phyloP scores from a whole-genome alignment of 1,140 invertebrate species.

The Musca domestica region DNA sequence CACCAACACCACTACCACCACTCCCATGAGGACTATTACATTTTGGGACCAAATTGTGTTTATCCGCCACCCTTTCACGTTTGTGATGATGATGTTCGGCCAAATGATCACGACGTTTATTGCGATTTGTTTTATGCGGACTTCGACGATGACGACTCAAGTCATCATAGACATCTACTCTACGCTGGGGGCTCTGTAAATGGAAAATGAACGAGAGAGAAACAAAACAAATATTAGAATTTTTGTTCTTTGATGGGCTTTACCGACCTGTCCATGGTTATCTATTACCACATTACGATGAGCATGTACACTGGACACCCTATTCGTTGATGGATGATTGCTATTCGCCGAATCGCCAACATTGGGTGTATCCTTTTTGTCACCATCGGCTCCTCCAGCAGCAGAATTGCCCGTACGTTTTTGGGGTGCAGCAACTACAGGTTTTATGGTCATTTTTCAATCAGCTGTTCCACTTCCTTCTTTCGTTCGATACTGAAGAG shows the following conservation, averaged over 20 bases:
- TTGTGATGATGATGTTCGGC: slow-evolving; percentile 39
- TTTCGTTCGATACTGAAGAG: background rate
- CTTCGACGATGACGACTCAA: slow-evolving; percentile 48
- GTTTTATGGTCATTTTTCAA: slow-evolving; percentile 26
- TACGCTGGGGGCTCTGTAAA: slow-evolving; percentile 46
- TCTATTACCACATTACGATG: slow-evolving; percentile 19
- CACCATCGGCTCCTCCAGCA: background rate
- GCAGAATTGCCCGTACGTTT: slow-evolving; percentile 7
- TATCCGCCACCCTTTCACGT: slow-evolving; percentile 39
- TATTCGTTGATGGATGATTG: background rate
- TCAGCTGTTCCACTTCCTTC: background rate
- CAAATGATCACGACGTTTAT: slow-evolving; percentile 46
- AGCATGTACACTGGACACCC: background rate
- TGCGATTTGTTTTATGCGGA: slow-evolving; percentile 47
- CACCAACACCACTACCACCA: slow-evolving; percentile 25
- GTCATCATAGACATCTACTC: slow-evolving; percentile 49
- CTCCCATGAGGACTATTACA: slow-evolving; percentile 31
- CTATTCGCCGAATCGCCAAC: slow-evolving; percentile 2
- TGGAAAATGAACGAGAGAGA: background rate
- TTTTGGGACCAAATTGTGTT: slow-evolving; percentile 25
- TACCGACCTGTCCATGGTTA: slow-evolving; percentile 18
- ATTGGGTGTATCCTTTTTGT: slow-evolving; percentile 17
- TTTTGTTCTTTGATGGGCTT: background rate
- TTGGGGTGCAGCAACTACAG: slow-evolving; percentile 21
- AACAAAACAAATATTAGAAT: slow-evolving; percentile 9